Conservation (phyloP, 2,888 invertebrate species). For the Ormyrus thymus region DNA sequence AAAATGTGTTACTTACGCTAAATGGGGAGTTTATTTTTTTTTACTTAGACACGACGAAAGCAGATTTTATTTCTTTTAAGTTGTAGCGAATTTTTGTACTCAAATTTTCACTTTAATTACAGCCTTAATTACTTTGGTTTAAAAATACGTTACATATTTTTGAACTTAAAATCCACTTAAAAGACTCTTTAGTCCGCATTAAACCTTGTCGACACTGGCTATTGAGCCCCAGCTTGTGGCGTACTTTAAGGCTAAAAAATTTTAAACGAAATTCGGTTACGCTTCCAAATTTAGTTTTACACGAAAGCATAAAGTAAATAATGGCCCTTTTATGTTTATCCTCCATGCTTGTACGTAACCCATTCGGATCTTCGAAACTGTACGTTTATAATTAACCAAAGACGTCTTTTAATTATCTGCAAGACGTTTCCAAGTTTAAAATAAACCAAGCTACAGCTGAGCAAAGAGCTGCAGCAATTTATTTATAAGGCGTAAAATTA, state of each 20-base stretch:
- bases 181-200: constrained; percentile 20
- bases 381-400: no score
- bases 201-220: constrained; percentile 26
- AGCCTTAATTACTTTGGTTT: no score
- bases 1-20: constrained; percentile 33
- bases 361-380: no score
- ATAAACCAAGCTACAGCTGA: no score
- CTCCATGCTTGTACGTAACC: neutral
- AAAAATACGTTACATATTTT: neutral
- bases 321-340: constrained; percentile 13
- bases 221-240: neutral
- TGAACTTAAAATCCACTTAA: neutral
- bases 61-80: no score
- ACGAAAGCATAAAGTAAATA: constrained; percentile 27
- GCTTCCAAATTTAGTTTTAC: constrained; percentile 21
- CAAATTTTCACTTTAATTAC: neutral
- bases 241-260: constrained; percentile 36
- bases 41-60: no score
- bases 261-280: constrained; percentile 19
- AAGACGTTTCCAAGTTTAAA: no score
- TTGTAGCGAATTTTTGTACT: no score
- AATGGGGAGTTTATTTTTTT: neutral
- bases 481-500: no score
- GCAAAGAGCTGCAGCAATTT: no score
- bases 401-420: no score